Evolutionary conservation across 2,888 invertebrate genomes (phyloP).

Genomic region (Chesias legatella): DNA sequence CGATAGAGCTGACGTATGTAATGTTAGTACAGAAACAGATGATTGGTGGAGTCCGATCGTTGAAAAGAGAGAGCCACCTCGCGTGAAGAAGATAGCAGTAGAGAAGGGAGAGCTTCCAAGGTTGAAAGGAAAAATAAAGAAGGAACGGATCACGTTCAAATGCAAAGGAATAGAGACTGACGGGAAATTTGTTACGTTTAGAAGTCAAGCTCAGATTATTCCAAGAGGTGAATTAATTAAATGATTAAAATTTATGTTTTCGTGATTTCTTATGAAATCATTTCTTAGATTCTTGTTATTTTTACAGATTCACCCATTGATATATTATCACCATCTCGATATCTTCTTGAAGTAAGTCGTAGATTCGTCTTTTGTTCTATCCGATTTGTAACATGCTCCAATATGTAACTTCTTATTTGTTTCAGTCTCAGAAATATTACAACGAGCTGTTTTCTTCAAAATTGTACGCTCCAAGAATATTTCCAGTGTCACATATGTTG

Average conservation of each 20-base stretch:
- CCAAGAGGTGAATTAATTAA: constrained; percentile 37
- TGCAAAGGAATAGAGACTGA: constrained; percentile 33
- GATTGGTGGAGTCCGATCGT: constrained; percentile 64
- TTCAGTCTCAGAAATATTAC: constrained; percentile 61
- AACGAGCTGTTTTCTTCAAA: constrained; percentile 49
- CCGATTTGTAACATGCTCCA: too few species aligned
- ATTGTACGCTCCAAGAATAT: constrained; percentile 30
- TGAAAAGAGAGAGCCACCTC: constrained; percentile 40
- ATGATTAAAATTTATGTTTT: background rate
- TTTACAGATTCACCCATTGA: constrained; percentile 35
- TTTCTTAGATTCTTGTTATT: background rate
- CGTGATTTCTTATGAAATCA: too few species aligned
- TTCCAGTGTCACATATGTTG: constrained; percentile 28
- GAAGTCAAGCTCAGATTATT: constrained; percentile 48
- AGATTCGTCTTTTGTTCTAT: too few species aligned
- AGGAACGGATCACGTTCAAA: constrained; percentile 12
- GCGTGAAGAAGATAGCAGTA: constrained; percentile 15
- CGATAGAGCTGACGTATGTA: constrained; percentile 32
- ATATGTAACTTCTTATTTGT: constrained; percentile 23
- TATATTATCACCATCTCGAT: constrained; percentile 51
- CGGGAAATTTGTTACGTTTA: constrained; percentile 46
- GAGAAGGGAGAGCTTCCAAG: constrained; percentile 18
- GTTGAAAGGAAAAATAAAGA: constrained; percentile 13
- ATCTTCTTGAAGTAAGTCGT: constrained; percentile 52
- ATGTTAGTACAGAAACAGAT: constrained; percentile 47